Evolutionary conservation across 2,797 vertebrate genomes (phyloP).

Genomic region (Pangasius krempfi): DNA sequence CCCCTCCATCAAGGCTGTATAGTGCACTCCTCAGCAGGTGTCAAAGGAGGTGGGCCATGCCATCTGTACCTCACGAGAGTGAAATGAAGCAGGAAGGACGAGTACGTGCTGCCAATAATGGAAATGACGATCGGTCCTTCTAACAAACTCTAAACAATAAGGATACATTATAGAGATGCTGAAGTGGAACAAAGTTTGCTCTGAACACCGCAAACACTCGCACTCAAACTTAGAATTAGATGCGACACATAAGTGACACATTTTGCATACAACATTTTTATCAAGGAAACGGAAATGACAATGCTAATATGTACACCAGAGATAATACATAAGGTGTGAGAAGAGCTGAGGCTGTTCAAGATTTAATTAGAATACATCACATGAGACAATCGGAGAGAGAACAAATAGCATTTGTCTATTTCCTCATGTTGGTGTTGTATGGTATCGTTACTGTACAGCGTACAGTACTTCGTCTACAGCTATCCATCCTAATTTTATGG

Average conservation of each 20-base stretch:
- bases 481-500: neutral
- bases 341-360: neutral
- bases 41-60: conserved; percentile 69
- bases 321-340: neutral
- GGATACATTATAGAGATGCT: neutral
- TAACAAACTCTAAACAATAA: neutral
- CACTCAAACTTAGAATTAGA: neutral
- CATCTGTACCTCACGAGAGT: conserved; percentile 76
- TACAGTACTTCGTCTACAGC: too few relatives aligned
- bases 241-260: neutral
- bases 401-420: neutral
- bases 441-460: neutral
- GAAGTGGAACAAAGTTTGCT: neutral
- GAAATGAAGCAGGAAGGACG: conserved; percentile 55
- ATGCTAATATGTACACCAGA: neutral
- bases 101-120: neutral
- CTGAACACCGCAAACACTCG: neutral
- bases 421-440: neutral
- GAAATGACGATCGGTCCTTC: neutral
- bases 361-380: neutral
- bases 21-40: conserved; percentile 74
- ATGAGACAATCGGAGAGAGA: neutral
- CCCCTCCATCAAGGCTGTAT: conserved; percentile 69
- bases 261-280: neutral
- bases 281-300: neutral